Conservation (phyloP, 2,113 vertebrate genomes). For the Megaleporinus macrocephalus region DNA sequence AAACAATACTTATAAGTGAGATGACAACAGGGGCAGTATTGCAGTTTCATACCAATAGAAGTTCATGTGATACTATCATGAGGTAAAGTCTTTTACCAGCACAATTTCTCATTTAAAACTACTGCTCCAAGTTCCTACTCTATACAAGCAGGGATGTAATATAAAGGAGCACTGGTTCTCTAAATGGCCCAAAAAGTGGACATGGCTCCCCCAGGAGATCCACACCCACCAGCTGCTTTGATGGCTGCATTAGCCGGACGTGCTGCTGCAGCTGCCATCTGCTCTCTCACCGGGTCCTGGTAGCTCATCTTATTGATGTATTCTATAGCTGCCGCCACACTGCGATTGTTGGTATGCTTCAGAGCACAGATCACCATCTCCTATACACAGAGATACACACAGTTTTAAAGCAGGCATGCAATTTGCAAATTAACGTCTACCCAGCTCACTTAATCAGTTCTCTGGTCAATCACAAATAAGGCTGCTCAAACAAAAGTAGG, state of each 20-base stretch:
- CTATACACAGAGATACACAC: slow-evolving; percentile 64
- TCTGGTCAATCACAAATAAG: not conserved
- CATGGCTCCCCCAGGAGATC: slow-evolving; percentile 30
- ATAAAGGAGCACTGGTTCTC: not conserved
- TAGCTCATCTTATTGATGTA: slow-evolving; percentile 94
- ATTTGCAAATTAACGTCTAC: not conserved
- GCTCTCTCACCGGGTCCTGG: slow-evolving; percentile 89
- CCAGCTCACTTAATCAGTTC: not conserved
- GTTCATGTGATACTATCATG: not conserved
- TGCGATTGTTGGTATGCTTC: slow-evolving; percentile 87
- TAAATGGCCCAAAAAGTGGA: not conserved
- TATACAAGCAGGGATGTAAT: not conserved
- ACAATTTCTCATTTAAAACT: not conserved
- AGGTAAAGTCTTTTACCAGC: not conserved
- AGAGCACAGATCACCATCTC: slow-evolving; percentile 87
- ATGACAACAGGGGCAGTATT: not conserved
- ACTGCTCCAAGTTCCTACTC: not conserved
- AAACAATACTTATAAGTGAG: not conserved
- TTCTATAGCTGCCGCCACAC: slow-evolving; percentile 87
- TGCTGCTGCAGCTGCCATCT: slow-evolving; percentile 82
- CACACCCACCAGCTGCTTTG: slow-evolving; percentile 84
- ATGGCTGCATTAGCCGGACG: slow-evolving; percentile 83
- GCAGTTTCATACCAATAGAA: not conserved
- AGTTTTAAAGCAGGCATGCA: not conserved
- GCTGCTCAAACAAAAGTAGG: not conserved